These are phyloP conservation scores for Epirrhoe alternata DNA, from an alignment of 2,888 invertebrate genomes.

Conservation along the genomic window DNA sequence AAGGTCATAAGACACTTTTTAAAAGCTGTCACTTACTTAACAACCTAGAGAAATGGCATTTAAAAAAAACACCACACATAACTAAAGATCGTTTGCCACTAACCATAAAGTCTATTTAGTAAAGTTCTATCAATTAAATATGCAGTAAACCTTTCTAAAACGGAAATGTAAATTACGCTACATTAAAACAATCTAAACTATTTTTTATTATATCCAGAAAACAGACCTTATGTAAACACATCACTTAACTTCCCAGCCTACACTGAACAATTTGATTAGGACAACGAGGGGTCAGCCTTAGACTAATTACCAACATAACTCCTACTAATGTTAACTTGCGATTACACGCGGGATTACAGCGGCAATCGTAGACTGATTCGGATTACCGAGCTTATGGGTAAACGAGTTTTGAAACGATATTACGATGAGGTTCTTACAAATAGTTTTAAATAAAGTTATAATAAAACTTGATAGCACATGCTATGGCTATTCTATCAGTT, in stretches of 20 bases:
- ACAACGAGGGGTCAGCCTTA: conserved; percentile 36
- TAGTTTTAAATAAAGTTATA: too few species aligned
- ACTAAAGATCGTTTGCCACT: too few species aligned
- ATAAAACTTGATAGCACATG: not conserved
- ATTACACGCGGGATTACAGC: conserved; percentile 30
- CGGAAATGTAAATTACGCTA: too few species aligned
- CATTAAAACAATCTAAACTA: too few species aligned
- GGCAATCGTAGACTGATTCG: conserved; percentile 18
- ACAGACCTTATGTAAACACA: not conserved
- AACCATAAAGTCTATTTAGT: too few species aligned
- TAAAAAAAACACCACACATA: too few species aligned
- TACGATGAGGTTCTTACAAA: not conserved
- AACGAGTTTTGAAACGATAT: not conserved
- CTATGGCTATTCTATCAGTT: not conserved
- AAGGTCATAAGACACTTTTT: too few species aligned
- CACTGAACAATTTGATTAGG: conserved; percentile 43
- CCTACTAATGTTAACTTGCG: conserved; percentile 40
- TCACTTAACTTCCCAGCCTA: conserved; percentile 7
- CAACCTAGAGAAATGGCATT: too few species aligned
- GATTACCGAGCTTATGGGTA: conserved; percentile 13
- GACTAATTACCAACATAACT: conserved; percentile 46
- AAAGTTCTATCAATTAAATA: too few species aligned
- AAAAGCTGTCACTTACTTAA: too few species aligned
- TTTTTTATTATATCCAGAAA: too few species aligned
- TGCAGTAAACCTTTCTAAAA: too few species aligned